Conservation (phyloP, 1,140 invertebrate species). For the Drosophila lowei region DNA sequence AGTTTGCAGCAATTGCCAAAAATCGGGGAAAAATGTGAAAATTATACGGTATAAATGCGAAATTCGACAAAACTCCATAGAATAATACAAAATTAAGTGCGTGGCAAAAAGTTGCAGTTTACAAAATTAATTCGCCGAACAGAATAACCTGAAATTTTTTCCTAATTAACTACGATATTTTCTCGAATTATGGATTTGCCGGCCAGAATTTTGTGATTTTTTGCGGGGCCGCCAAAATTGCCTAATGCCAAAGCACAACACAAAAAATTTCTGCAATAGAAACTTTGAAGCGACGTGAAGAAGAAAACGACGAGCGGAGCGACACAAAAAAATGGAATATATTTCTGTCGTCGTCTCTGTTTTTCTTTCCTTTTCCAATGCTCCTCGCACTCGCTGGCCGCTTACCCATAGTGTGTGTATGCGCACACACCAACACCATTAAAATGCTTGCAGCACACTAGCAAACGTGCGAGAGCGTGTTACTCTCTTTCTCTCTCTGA, state of each 20-base stretch:
- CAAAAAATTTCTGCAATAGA: conserved; percentile 82
- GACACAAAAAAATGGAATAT: conserved; percentile 75
- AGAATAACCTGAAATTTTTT: conserved; percentile 56
- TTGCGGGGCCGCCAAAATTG: conserved; percentile 57
- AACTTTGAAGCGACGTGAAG: conserved; percentile 83
- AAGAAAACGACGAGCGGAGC: conserved; percentile 67
- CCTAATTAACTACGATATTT: conserved; percentile 66
- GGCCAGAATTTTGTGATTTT: conserved; percentile 67
- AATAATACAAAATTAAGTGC: conserved; percentile 73
- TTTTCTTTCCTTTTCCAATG: conserved; percentile 83
- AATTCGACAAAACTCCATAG: conserved; percentile 66
- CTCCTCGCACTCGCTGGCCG: conserved; percentile 77
- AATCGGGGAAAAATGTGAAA: conserved; percentile 80
- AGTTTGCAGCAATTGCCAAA: conserved; percentile 76
- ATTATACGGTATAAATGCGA: conserved; percentile 72
- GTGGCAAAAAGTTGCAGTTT: conserved; percentile 41
- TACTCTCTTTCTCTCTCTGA: conserved; percentile 41
- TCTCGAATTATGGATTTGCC: conserved; percentile 71
- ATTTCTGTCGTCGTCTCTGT: conserved; percentile 77
- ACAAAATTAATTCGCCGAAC: conserved; percentile 36
- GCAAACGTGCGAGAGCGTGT: conserved; percentile 21
- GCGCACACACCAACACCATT: conserved; percentile 65
- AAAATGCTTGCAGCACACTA: not conserved
- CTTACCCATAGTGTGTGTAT: conserved; percentile 66
- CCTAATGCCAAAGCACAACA: conserved; percentile 64